Evolutionary conservation across 2,888 invertebrate species (phyloP), one percentile per base, ranked within the genome.

Genomic region (Epirrhoe tristata): DNA sequence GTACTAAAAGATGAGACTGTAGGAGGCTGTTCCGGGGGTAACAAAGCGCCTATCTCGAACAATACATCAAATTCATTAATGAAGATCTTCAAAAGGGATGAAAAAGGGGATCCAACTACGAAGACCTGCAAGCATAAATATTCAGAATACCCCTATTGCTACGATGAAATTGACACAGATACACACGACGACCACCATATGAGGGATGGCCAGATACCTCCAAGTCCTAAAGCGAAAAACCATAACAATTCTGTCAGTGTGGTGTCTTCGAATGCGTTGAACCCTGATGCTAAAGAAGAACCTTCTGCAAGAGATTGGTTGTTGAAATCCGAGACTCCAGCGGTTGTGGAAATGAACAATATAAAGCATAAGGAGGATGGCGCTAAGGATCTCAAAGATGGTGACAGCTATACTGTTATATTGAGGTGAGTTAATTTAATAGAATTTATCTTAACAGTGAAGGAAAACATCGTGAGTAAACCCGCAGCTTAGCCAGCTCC

Each of bases 61-160:
- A n/a, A n/a, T n/a, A 94, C 79, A 80, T 84, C 91, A 0, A 91
- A 89, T 69, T 81, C 91, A 0, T 70, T 94, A 0, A 74, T 93
- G 80, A 93, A 91, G 67, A 89, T 93, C 17, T 92, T 93, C 59
- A 93, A 91, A 63, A 81, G 86, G 10, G 91, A 93, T 2, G 92
- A 93, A 0, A 91, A 92, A 24, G 76, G 83, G 0, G 93, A 92
- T 71, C 90, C 91, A 0, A 92, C 90, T 0, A 91, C 96, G 68
- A 97, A 96, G 74, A 95, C 97, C 17, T 98, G 97, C 84, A 97
- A 97, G 87, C 97, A 97, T 77, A 97, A 97, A 81, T 97, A 97
- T 81, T 97, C 97, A n/a, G 97, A 97, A 48, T 97, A 97, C 85
- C 97, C 97, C 0, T 97, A 97, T 82, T 97, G 97, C 79, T 97